These are phyloP conservation scores for Margaritifera margaritifera DNA, from an alignment of 2,888 invertebrate genomes.

Conservation along the genomic window DNA sequence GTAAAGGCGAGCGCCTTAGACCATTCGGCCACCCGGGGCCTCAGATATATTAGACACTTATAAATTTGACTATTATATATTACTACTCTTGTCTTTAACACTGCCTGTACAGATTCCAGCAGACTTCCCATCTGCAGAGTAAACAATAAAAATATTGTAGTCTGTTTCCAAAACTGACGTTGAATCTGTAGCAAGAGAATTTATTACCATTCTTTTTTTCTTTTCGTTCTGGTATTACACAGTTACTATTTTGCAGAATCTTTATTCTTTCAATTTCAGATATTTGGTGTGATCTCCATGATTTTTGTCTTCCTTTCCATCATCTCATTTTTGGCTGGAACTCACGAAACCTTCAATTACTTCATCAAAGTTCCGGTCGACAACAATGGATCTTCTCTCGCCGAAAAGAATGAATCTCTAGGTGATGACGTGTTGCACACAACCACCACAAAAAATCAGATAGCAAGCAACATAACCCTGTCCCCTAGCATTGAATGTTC, in stretches of 20 bases:
- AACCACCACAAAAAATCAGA: conserved; percentile 2
- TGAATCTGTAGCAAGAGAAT: no score
- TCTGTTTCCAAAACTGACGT: no score
- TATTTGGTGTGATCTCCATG: conserved; percentile 38
- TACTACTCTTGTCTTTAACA: no score
- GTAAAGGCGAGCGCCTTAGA: no score
- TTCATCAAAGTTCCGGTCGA: conserved; percentile 4
- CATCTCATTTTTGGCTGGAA: conserved; percentile 45
- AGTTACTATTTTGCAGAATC: background rate
- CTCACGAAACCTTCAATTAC: conserved; percentile 35
- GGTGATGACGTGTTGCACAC: background rate
- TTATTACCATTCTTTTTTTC: no score
- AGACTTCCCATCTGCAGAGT: no score
- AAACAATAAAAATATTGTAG: no score
- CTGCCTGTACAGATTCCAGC: no score
- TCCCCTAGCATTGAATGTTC: background rate
- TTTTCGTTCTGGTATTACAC: background rate
- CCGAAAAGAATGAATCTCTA: background rate
- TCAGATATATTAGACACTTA: no score
- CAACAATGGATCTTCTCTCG: background rate
- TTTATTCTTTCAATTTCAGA: conserved; percentile 30
- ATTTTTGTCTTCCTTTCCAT: conserved; percentile 45
- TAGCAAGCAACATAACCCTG: background rate
- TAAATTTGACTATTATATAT: no score
- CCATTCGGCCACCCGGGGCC: no score